phyloP scores from a whole-genome alignment of 2,797 vertebrate species.

The Pseudopleuronectes americanus region DNA sequence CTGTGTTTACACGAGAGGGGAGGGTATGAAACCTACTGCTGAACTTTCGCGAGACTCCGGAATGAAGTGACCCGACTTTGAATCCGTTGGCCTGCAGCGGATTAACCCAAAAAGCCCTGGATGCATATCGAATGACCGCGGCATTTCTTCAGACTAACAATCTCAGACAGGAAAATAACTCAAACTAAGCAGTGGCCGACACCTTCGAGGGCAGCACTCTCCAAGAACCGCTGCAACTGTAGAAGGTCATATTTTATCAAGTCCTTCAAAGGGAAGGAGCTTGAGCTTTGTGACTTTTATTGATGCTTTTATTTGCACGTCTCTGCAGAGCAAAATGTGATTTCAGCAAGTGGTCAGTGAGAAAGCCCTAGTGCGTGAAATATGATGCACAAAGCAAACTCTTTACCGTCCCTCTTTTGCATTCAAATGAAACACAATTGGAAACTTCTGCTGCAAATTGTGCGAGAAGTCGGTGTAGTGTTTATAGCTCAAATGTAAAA shows the following conservation, averaged over 20 bases:
- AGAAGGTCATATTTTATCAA: background rate
- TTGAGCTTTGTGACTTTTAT: background rate
- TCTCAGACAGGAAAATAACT: constrained; percentile 1
- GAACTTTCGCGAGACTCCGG: constrained; percentile 16
- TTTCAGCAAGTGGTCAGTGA: background rate
- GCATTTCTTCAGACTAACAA: constrained; percentile 1
- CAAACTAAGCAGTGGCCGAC: background rate
- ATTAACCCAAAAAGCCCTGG: constrained; percentile 11
- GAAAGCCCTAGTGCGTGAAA: background rate
- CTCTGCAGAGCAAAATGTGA: background rate
- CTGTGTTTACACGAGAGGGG: constrained; percentile 30
- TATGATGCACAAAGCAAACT: too few species aligned
- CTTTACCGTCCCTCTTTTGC: too few species aligned
- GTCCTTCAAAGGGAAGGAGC: background rate
- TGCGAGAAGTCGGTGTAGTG: background rate
- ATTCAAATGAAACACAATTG: too few species aligned
- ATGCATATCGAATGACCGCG: constrained; percentile 17
- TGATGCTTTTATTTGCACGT: background rate
- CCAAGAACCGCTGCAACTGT: background rate
- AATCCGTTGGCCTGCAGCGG: constrained; percentile 41
- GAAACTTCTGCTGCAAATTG: too few species aligned
- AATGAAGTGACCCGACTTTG: constrained; percentile 34
- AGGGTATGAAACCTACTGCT: constrained; percentile 22
- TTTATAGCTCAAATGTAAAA: background rate
- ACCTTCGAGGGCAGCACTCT: constrained; percentile 3